phyloP scores from a whole-genome alignment of 2,888 invertebrate genomes.

The Serripes groenlandicus region DNA sequence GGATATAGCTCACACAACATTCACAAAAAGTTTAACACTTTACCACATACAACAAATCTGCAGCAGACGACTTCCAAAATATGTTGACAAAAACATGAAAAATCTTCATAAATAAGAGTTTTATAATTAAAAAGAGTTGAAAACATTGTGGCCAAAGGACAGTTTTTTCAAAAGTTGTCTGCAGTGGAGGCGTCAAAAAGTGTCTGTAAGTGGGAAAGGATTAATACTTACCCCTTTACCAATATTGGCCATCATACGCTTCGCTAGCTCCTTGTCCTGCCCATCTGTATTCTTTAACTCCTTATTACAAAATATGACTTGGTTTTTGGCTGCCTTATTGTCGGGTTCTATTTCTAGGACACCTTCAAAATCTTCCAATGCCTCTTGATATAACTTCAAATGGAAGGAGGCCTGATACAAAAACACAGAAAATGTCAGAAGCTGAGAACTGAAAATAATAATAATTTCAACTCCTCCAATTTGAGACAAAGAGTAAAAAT shows the following conservation, averaged over 20 bases:
- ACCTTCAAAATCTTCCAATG: conserved; percentile 92
- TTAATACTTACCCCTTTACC: conserved; percentile 10
- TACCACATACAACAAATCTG: too few species aligned
- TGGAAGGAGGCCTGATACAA: conserved; percentile 89
- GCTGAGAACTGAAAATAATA: too few species aligned
- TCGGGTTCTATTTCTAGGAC: conserved; percentile 93
- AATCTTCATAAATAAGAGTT: too few species aligned
- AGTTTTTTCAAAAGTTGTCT: too few species aligned
- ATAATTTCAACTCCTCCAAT: background rate
- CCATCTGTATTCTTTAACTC: conserved; percentile 92
- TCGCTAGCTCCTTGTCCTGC: conserved; percentile 95
- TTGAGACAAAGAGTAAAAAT: too few species aligned
- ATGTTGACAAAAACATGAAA: too few species aligned
- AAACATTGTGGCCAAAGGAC: background rate
- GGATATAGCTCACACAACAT: too few species aligned
- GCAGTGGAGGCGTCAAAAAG: background rate
- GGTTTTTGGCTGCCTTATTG: conserved; percentile 95
- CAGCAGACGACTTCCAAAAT: too few species aligned
- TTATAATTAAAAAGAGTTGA: background rate
- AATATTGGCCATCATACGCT: conserved; percentile 90
- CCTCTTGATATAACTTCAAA: conserved; percentile 92
- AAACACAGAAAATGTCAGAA: too few species aligned
- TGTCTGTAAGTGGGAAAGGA: too few species aligned
- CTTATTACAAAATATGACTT: conserved; percentile 91
- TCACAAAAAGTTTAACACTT: too few species aligned